These are phyloP conservation scores for Oscheius sp. DNA, from an alignment of 2,888 invertebrate genomes.

Conservation along the genomic window DNA sequence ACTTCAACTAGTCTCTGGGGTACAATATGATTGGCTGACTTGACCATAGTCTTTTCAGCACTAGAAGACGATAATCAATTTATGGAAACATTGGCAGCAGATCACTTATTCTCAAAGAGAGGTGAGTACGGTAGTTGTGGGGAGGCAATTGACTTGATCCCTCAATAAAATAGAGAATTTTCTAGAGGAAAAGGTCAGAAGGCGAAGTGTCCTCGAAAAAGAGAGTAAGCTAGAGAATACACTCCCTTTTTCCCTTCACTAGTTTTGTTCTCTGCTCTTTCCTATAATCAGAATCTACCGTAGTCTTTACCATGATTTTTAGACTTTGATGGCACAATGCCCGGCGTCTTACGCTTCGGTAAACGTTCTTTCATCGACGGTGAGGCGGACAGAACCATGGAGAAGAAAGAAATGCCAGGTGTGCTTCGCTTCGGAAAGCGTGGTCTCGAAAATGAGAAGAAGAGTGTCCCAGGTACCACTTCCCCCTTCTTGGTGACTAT, in stretches of 20 bases:
- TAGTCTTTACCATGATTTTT: background rate
- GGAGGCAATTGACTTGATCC: too few relatives aligned
- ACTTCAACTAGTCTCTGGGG: constrained; percentile 19
- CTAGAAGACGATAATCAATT: constrained; percentile 20
- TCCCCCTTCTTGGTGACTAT: constrained; percentile 27
- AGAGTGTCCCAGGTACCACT: constrained; percentile 58
- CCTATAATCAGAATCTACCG: background rate
- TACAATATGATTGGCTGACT: background rate
- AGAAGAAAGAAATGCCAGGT: constrained; percentile 56
- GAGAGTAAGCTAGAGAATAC: background rate
- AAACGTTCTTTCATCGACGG: constrained; percentile 58
- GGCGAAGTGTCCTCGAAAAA: background rate
- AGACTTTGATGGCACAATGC: constrained; percentile 65
- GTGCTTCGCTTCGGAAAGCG: constrained; percentile 59
- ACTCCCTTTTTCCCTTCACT: background rate
- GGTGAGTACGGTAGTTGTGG: constrained; percentile 7
- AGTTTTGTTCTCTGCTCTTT: background rate
- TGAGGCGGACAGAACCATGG: constrained; percentile 45
- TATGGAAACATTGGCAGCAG: constrained; percentile 24
- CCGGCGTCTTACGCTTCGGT: constrained; percentile 70
- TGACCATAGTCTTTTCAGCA: constrained; percentile 17
- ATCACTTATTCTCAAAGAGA: constrained; percentile 28
- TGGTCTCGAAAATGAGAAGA: constrained; percentile 51
- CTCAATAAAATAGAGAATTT: background rate
- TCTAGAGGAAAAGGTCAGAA: background rate